phyloP scores from a whole-genome alignment of 2,797 vertebrate species.

The Ciconia nigra region DNA sequence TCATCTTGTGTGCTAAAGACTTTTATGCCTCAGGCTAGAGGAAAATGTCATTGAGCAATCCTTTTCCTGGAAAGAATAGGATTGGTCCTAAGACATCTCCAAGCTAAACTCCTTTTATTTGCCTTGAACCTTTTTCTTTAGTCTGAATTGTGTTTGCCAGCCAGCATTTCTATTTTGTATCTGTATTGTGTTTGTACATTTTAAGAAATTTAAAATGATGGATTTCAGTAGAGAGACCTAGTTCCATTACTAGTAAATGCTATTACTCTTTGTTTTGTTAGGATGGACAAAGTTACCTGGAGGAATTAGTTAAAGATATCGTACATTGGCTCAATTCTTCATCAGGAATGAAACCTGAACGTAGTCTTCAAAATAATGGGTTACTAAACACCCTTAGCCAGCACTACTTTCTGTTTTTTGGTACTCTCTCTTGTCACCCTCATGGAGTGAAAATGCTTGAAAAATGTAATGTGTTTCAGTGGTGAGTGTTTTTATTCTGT shows the following conservation, averaged over 20 bases:
- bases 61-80: background rate
- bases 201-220: background rate
- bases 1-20: background rate
- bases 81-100: background rate
- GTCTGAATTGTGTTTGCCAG: background rate
- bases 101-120: background rate
- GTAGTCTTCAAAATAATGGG: conserved; percentile 91
- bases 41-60: background rate
- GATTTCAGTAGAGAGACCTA: background rate
- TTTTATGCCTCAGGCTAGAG: background rate
- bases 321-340: conserved; percentile 90
- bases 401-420: conserved; percentile 92
- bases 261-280: conserved; percentile 48
- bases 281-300: conserved; percentile 94
- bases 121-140: background rate
- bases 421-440: conserved; percentile 74
- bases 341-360: conserved; percentile 77
- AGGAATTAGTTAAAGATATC: conserved; percentile 95
- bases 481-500: conserved; percentile 79
- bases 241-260: background rate
- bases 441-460: conserved; percentile 96
- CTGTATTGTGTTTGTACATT: background rate
- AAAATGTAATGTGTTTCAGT: conserved; percentile 98
- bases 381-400: conserved; percentile 93
- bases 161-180: background rate